A percentile compares a stretch with the other conserved stretches of the same genome.
phyloP scores from a whole-genome alignment of 2,888 invertebrate species.

The Drosophila niveifrons region DNA sequence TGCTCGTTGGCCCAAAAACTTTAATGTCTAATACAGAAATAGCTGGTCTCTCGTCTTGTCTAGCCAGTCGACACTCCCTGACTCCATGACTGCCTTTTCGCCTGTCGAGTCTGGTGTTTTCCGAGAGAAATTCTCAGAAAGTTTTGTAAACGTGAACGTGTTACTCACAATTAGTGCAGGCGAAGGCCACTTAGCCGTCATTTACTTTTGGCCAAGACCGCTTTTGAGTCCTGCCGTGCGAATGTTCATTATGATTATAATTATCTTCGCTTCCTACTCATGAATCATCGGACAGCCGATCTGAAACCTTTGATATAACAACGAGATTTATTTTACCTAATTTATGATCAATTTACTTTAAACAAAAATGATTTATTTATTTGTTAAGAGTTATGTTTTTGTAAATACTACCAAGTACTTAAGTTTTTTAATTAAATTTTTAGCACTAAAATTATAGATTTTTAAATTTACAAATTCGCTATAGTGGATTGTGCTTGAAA shows the following conservation, averaged over 20 bases:
- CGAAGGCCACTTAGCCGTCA: constrained; percentile 70
- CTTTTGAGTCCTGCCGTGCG: constrained; percentile 21
- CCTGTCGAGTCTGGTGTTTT: constrained; percentile 45
- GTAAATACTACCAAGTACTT: no score
- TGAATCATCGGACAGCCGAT: constrained; percentile 58
- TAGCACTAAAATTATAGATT: no score
- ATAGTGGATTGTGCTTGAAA: no score
- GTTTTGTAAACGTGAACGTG: constrained; percentile 79
- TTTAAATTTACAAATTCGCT: no score
- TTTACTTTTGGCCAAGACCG: constrained; percentile 38
- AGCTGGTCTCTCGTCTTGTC: constrained; percentile 46
- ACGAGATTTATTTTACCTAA: not conserved
- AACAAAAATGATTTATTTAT: no score
- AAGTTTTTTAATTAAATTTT: no score
- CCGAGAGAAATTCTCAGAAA: constrained; percentile 73
- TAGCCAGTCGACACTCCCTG: constrained; percentile 65
- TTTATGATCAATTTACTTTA: not conserved
- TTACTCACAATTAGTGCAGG: constrained; percentile 77
- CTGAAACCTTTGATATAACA: not conserved
- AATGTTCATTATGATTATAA: constrained; percentile 60
- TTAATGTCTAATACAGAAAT: constrained; percentile 77
- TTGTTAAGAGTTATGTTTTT: no score
- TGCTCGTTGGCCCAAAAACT: constrained; percentile 57
- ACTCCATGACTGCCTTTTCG: constrained; percentile 44
- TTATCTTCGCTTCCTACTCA: constrained; percentile 70